Evolutionary conservation across 2,113 vertebrate genomes (phyloP).

Genomic region (Phrynosoma platyrhinos): DNA sequence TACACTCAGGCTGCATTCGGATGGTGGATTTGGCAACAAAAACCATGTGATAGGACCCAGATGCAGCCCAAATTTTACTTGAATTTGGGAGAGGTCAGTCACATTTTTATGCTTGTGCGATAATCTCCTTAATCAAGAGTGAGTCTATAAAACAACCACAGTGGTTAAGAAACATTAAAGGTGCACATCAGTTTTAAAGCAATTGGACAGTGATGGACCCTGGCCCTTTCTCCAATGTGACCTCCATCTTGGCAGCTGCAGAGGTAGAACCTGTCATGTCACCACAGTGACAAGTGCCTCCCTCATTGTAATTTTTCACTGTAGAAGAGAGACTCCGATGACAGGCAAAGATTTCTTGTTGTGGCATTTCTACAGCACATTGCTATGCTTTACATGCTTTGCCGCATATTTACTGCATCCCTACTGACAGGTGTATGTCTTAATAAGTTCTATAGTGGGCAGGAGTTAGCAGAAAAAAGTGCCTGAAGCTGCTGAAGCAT

Average conservation of each 20-base stretch:
- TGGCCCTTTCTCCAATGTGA: conserved; percentile 5
- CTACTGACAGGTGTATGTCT: conserved; percentile 73
- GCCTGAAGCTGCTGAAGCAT: conserved; percentile 72
- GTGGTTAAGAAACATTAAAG: conserved; percentile 24
- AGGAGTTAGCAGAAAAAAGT: conserved; percentile 71
- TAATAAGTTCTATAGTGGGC: conserved; percentile 73
- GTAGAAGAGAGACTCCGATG: conserved; percentile 61
- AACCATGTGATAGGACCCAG: too few relatives aligned
- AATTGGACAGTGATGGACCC: conserved; percentile 37
- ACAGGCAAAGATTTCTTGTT: conserved; percentile 65
- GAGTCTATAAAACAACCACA: conserved; percentile 29
- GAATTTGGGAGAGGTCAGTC: too few relatives aligned
- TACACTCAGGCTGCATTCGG: too few relatives aligned
- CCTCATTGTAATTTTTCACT: conserved; percentile 42
- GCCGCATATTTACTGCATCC: conserved; percentile 60
- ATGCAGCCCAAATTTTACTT: too few relatives aligned
- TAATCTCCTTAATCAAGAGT: conserved; percentile 39
- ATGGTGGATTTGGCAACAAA: too few relatives aligned
- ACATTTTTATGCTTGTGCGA: too few relatives aligned
- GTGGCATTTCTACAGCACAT: conserved; percentile 43
- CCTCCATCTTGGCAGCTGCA: not conserved
- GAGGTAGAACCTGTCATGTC: conserved; percentile 27
- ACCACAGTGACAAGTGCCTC: conserved; percentile 40
- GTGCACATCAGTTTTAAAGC: conserved; percentile 38
- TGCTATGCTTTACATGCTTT: conserved; percentile 61